Evolutionary conservation across 2,797 vertebrate species (phyloP).

Genomic region (Xiphophorus birchmanni): DNA sequence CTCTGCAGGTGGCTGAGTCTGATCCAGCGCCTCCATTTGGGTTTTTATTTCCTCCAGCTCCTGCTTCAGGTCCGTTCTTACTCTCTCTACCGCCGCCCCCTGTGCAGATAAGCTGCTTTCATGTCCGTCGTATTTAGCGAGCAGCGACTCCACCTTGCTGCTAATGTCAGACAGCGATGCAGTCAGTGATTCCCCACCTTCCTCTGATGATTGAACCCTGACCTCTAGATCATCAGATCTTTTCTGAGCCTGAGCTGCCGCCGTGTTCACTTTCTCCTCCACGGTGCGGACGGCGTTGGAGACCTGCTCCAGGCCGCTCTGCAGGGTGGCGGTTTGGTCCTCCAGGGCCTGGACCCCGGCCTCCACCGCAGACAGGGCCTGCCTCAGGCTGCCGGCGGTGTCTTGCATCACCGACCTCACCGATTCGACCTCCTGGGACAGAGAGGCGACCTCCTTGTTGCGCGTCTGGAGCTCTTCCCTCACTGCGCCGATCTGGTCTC

Average conservation of each 20-base stretch:
- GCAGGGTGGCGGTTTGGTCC: constrained; percentile 73
- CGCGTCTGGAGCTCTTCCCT: constrained; percentile 90
- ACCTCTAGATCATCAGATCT: constrained; percentile 78
- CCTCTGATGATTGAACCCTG: constrained; percentile 81
- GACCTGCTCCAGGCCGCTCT: constrained; percentile 73
- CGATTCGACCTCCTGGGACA: constrained; percentile 86
- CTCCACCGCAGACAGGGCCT: constrained; percentile 79
- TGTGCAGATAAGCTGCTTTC: constrained; percentile 76
- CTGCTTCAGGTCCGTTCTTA: constrained; percentile 73
- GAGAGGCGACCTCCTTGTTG: constrained; percentile 87
- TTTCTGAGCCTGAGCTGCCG: constrained; percentile 66
- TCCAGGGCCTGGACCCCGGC: constrained; percentile 71
- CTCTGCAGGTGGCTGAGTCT: constrained; percentile 63
- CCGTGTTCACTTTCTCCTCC: constrained; percentile 63
- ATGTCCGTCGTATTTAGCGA: constrained; percentile 74
- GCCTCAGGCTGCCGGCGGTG: constrained; percentile 75
- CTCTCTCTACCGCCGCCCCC: constrained; percentile 57
- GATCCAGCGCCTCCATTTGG: constrained; percentile 77
- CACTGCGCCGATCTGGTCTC: constrained; percentile 84
- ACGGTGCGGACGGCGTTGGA: constrained; percentile 53
- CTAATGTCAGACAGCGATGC: constrained; percentile 63
- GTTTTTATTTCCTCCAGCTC: constrained; percentile 80
- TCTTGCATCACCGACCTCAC: constrained; percentile 83
- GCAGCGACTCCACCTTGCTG: constrained; percentile 77
- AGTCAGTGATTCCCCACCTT: constrained; percentile 64